Conservation (phyloP, 2,888 invertebrate species). For the Watsonalla binaria region DNA sequence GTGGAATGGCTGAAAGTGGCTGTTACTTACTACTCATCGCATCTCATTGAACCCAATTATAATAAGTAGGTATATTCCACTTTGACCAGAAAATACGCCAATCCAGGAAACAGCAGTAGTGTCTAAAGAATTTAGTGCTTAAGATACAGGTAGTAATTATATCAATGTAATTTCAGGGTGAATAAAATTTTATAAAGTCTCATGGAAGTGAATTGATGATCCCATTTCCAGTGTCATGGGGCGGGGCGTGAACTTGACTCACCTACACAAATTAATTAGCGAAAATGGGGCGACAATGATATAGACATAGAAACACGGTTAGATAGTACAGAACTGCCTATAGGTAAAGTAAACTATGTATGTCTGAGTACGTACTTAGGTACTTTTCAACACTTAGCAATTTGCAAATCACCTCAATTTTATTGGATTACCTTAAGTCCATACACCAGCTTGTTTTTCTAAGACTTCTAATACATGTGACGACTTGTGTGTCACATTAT, state of each 20-base stretch:
- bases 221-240: constrained; percentile 31
- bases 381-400: no score
- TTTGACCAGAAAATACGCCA: no score
- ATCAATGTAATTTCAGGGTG: not conserved
- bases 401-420: not conserved
- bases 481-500: no score
- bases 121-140: no score
- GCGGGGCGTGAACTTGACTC: constrained; percentile 43
- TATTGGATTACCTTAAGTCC: not conserved
- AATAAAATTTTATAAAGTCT: not conserved
- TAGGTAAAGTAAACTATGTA: no score
- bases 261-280: constrained; percentile 54
- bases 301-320: not conserved
- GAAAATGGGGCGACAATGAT: constrained; percentile 33
- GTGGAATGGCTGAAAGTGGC: no score
- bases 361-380: no score
- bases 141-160: no score
- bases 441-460: not conserved
- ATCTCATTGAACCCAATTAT: no score
- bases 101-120: no score
- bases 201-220: constrained; percentile 30
- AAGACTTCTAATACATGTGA: not conserved
- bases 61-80: no score
- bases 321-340: not conserved
- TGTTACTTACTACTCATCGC: no score